Evolutionary conservation across 1,140 invertebrate genomes (phyloP).

Genomic region (Tetragonula clypearis): DNA sequence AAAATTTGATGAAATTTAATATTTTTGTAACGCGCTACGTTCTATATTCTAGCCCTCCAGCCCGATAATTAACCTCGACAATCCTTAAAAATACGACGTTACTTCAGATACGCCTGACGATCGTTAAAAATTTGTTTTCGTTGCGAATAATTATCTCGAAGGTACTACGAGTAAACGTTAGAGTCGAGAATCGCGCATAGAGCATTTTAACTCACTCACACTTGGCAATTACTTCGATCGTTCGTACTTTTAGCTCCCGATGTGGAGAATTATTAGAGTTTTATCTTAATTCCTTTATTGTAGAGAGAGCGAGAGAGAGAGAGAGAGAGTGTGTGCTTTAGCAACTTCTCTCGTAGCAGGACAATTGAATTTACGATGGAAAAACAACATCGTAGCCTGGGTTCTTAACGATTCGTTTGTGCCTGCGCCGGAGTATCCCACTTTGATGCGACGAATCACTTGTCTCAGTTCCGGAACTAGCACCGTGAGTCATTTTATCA

Average conservation of each 20-base stretch:
- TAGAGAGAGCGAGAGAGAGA: no score
- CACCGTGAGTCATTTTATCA: conserved; percentile 63
- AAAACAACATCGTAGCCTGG: conserved; percentile 21
- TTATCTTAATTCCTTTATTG: conserved; percentile 6
- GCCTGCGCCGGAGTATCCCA: conserved; percentile 39
- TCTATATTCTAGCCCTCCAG: no score
- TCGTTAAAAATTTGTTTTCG: not conserved
- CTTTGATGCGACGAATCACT: conserved; percentile 64
- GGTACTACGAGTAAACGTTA: not conserved
- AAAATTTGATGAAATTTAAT: no score
- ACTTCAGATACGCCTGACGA: not conserved
- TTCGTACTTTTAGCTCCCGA: not conserved
- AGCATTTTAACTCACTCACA: not conserved
- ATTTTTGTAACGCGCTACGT: no score
- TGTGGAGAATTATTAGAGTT: not conserved
- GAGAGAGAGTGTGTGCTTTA: not conserved
- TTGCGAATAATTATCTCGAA: not conserved
- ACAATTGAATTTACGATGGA: conserved; percentile 36
- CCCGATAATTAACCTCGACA: not conserved
- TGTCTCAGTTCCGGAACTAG: conserved; percentile 43
- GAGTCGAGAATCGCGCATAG: not conserved
- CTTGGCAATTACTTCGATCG: not conserved
- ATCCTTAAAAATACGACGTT: not conserved
- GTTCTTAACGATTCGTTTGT: conserved; percentile 53
- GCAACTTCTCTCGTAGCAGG: not conserved